Evolutionary conservation across 2,113 vertebrate genomes (phyloP).

Genomic region (Carollia perspicillata): DNA sequence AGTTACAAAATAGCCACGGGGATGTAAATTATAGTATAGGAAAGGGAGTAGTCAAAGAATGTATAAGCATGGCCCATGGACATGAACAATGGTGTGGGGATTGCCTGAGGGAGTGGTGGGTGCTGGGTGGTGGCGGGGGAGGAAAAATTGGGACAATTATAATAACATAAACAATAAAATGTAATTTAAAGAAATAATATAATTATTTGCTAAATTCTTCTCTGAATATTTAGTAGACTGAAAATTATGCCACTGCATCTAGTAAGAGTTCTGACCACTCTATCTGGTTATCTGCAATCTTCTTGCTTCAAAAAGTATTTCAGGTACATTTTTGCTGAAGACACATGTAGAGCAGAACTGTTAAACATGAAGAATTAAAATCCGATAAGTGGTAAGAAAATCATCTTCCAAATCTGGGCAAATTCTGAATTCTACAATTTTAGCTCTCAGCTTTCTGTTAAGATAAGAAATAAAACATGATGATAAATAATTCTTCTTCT

Average conservation of each 20-base stretch:
- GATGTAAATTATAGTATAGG: no score
- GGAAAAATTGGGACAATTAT: no score
- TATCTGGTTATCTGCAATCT: not conserved
- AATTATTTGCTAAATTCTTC: not conserved
- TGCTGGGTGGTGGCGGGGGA: no score
- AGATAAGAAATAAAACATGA: slow-evolving; percentile 29
- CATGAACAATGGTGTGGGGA: no score
- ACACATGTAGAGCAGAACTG: not conserved
- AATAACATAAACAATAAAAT: no score
- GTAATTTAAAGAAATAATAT: no score
- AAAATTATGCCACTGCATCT: not conserved
- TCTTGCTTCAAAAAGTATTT: not conserved
- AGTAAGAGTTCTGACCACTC: not conserved
- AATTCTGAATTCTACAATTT: slow-evolving; percentile 34
- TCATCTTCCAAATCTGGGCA: not conserved
- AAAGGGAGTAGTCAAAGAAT: no score
- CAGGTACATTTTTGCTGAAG: not conserved
- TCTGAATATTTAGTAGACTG: not conserved
- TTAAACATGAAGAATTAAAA: slow-evolving; percentile 34
- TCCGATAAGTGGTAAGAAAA: not conserved
- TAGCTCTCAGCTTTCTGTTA: not conserved
- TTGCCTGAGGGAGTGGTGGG: no score
- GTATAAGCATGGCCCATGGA: no score
- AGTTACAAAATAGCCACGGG: no score
- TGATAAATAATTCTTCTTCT: slow-evolving; percentile 49